Evolutionary conservation across 2,888 invertebrate genomes (phyloP).

Genomic region (Fragum sueziense): DNA sequence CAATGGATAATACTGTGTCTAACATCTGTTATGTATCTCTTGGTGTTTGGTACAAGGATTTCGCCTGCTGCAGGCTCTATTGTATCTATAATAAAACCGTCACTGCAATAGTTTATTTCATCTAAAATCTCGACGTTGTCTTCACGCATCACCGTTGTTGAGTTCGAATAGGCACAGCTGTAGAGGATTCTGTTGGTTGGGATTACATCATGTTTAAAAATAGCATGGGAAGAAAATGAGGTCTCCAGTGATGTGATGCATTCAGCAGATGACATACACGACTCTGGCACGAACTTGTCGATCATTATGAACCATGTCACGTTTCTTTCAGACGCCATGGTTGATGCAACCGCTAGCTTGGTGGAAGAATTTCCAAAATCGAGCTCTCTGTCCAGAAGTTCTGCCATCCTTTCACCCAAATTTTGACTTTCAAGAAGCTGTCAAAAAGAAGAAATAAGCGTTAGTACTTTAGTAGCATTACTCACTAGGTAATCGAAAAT

Average conservation of each 20-base stretch:
- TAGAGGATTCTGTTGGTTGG: constrained; percentile 19
- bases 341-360: constrained; percentile 23
- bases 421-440: constrained; percentile 41
- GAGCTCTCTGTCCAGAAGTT: constrained; percentile 36
- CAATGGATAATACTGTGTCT: constrained; percentile 19
- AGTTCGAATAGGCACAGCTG: constrained; percentile 40
- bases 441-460: neutral
- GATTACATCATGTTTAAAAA: constrained; percentile 5
- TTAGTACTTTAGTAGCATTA: neutral
- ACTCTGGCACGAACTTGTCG: constrained; percentile 8
- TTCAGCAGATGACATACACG: constrained; percentile 9
- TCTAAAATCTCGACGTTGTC: constrained; percentile 18
- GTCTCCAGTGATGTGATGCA: constrained; percentile 26
- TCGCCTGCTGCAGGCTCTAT: constrained; percentile 23
- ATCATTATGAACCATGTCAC: constrained; percentile 49
- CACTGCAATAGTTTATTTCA: constrained; percentile 37
- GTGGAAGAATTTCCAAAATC: constrained; percentile 35
- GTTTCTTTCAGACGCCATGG: constrained; percentile 26
- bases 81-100: constrained; percentile 45
- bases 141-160: constrained; percentile 16
- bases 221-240: neutral
- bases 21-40: constrained; percentile 29
- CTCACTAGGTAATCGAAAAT: neutral
- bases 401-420: constrained; percentile 13
- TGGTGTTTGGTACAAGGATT: constrained; percentile 19